Conservation (phyloP, 2,888 invertebrate genomes). For the Parnassius smintheus region DNA sequence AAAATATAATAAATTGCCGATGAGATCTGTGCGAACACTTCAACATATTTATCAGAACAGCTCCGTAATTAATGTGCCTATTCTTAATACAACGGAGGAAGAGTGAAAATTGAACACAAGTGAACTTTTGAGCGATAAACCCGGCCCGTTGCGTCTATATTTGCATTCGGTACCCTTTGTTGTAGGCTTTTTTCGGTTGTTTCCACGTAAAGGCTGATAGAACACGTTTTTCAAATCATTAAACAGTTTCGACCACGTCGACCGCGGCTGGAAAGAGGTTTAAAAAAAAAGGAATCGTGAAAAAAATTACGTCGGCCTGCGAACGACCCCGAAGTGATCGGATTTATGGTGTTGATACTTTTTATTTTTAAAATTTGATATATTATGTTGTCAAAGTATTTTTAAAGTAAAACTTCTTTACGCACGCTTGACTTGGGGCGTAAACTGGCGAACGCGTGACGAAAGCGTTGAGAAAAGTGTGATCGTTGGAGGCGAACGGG, state of each 20-base stretch:
- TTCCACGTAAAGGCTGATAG: conserved; percentile 79
- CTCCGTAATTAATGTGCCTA: conserved; percentile 31
- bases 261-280: conserved; percentile 58
- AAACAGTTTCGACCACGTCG: conserved; percentile 76
- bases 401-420: no score
- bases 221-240: conserved; percentile 82
- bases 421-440: no score
- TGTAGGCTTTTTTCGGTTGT: conserved; percentile 78
- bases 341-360: conserved; percentile 24
- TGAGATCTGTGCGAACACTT: conserved; percentile 75
- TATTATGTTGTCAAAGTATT: no score
- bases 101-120: conserved; percentile 41
- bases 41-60: conserved; percentile 43
- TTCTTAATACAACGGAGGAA: conserved; percentile 36
- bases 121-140: conserved; percentile 36
- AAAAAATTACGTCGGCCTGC: conserved; percentile 57
- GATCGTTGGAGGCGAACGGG: no score
- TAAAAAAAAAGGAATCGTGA: conserved; percentile 52
- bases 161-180: conserved; percentile 76
- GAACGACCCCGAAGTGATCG: conserved; percentile 55
- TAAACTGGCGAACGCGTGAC: no score
- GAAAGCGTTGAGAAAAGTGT: no score
- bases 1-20: conserved; percentile 82
- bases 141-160: conserved; percentile 66
- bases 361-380: neutral